Evolutionary conservation across 2,888 invertebrate species (phyloP).

Genomic region (Callyntrura sp.): DNA sequence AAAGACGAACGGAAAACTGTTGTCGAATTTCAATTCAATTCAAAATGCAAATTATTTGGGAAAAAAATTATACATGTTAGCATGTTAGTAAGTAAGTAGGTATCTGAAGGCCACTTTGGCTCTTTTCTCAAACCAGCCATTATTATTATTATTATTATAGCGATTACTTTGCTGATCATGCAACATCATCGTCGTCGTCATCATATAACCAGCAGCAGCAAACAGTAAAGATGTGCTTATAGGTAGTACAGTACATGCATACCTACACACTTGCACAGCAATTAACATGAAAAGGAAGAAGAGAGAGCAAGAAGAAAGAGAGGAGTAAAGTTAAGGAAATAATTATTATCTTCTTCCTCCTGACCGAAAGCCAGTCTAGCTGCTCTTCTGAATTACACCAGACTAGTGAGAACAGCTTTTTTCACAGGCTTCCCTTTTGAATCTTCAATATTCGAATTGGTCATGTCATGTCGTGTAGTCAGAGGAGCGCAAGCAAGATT

Average conservation of each 20-base stretch:
- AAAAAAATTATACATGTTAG: constrained; percentile 12
- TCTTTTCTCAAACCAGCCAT: background rate
- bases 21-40: constrained; percentile 60
- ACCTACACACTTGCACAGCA: background rate
- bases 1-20: constrained; percentile 24
- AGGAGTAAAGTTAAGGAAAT: constrained; percentile 39
- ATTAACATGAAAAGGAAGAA: constrained; percentile 53
- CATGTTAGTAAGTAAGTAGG: constrained; percentile 42
- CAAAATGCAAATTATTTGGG: constrained; percentile 45
- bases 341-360: constrained; percentile 49
- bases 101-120: constrained; percentile 47
- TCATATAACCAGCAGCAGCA: no score
- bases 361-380: background rate
- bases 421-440: constrained; percentile 12
- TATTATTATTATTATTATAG: background rate
- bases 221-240: background rate
- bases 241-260: background rate
- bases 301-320: constrained; percentile 45
- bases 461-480: constrained; percentile 31
- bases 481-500: no score
- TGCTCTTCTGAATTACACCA: background rate
- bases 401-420: no score
- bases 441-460: constrained; percentile 17
- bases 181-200: background rate
- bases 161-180: constrained; percentile 2